A percentile compares a stretch with the other conserved stretches of the same genome.
phyloP scores from a whole-genome alignment of 2,113 vertebrate genomes.

The Empidonax traillii region DNA sequence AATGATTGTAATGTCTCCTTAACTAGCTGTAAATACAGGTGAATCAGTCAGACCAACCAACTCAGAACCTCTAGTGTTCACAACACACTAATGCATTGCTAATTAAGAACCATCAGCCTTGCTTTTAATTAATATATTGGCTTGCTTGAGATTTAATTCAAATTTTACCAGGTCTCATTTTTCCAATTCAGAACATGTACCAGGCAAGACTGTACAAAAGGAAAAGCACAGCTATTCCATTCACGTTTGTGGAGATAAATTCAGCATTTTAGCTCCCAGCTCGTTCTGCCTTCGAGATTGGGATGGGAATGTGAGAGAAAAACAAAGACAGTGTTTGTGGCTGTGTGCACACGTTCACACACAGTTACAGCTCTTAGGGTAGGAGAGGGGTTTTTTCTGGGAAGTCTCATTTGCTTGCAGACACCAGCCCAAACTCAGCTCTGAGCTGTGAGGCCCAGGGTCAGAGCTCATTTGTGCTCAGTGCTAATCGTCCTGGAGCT shows the following conservation, averaged over 20 bases:
- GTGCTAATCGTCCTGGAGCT: background rate
- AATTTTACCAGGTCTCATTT: background rate
- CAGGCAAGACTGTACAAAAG: background rate
- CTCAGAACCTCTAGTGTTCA: background rate
- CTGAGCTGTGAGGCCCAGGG: background rate
- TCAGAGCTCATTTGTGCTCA: background rate
- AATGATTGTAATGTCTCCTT: slow-evolving; percentile 34
- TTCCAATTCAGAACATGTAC: background rate
- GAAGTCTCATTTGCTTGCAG: background rate
- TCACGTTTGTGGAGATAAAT: background rate
- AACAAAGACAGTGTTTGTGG: background rate
- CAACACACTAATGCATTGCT: slow-evolving; percentile 40
- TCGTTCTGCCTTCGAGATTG: background rate
- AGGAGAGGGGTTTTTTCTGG: background rate
- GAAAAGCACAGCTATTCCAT: background rate
- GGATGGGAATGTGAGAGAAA: background rate
- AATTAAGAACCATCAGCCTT: slow-evolving; percentile 62
- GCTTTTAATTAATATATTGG: slow-evolving; percentile 35
- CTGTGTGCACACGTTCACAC: background rate
- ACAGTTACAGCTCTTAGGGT: background rate
- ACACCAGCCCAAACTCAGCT: background rate
- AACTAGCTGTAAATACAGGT: slow-evolving; percentile 58
- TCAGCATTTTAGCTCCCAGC: background rate
- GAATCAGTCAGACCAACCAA: background rate
- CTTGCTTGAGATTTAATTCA: background rate